A percentile compares a stretch with the other conserved stretches of the same genome.
These are phyloP conservation scores for Plagodis pulveraria DNA, from an alignment of 2,888 invertebrate species.

Conservation along the genomic window DNA sequence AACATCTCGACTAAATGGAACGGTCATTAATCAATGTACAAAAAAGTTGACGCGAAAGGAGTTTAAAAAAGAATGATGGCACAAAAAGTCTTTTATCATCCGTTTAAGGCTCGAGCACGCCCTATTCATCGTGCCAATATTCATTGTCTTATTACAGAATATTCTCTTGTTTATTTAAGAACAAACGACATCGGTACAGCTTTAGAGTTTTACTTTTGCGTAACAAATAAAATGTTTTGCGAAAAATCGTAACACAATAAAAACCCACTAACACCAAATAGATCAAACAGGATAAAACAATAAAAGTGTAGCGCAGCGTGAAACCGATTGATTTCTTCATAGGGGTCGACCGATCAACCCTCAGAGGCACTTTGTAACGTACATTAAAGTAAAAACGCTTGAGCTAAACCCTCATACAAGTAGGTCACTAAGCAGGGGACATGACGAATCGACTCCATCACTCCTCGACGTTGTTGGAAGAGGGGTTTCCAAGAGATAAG, in stretches of 20 bases:
- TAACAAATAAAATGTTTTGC: slow-evolving; percentile 30
- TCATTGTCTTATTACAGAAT: slow-evolving; percentile 41
- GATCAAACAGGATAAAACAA: slow-evolving; percentile 60
- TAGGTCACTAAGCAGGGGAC: slow-evolving; percentile 71
- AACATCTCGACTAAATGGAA: slow-evolving; percentile 53
- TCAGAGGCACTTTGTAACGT: slow-evolving; percentile 52
- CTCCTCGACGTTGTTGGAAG: slow-evolving; percentile 61
- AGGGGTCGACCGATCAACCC: slow-evolving; percentile 51
- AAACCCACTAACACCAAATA: slow-evolving; percentile 34
- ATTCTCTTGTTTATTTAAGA: slow-evolving; percentile 40
- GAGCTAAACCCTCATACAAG: slow-evolving; percentile 54
- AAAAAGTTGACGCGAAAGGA: slow-evolving; percentile 62
- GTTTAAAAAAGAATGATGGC: slow-evolving; percentile 57
- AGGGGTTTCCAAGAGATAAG: slow-evolving; percentile 63
- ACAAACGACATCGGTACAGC: slow-evolving; percentile 23
- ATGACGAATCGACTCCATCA: slow-evolving; percentile 77
- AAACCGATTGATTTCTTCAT: slow-evolving; percentile 63
- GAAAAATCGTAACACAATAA: slow-evolving; percentile 27
- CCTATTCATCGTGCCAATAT: slow-evolving; percentile 53
- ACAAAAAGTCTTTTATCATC: slow-evolving; percentile 62
- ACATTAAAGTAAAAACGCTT: slow-evolving; percentile 55
- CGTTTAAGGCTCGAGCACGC: slow-evolving; percentile 46
- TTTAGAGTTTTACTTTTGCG: slow-evolving; percentile 8
- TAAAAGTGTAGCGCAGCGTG: slow-evolving; percentile 56
- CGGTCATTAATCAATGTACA: slow-evolving; percentile 66